A percentile compares a stretch with the other conserved stretches of the same genome.
Conservation (phyloP, 1,140 invertebrate genomes). For the Holotrichia oblita region DNA sequence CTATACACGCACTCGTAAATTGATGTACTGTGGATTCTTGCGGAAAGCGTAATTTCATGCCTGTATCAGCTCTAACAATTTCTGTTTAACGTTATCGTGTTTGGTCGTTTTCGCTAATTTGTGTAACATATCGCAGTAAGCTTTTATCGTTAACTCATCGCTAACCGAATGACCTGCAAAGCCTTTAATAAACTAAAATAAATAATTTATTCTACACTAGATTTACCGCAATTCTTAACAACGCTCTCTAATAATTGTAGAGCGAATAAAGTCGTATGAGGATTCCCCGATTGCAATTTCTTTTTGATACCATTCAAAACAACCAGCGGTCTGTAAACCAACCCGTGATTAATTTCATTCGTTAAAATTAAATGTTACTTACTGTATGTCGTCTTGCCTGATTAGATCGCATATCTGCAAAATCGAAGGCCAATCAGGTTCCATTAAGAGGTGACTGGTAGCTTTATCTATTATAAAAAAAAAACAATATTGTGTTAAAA, state of each 20-base stretch:
- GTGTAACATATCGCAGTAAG: too few species aligned
- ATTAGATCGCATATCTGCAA: constrained; percentile 94
- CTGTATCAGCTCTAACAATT: too few species aligned
- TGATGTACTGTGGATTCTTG: constrained; percentile 88
- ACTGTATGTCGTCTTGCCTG: constrained; percentile 93
- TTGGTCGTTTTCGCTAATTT: too few species aligned
- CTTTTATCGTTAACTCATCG: constrained; percentile 93
- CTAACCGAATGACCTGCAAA: constrained; percentile 82
- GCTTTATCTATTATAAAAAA: constrained; percentile 78
- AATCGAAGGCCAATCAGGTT: constrained; percentile 82
- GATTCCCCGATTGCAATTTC: too few species aligned
- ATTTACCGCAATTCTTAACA: too few species aligned
- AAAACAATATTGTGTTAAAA: too few species aligned
- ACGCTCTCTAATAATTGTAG: too few species aligned
- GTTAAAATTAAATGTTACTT: constrained; percentile 64
- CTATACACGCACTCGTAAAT: constrained; percentile 77
- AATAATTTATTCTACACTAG: too few species aligned
- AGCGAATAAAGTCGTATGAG: too few species aligned
- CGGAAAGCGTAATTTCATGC: constrained; percentile 97
- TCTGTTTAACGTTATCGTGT: too few species aligned
- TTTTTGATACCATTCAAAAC: constrained; percentile 84
- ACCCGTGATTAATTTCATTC: not conserved
- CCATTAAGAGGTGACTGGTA: constrained; percentile 89
- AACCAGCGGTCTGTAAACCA: constrained; percentile 85
- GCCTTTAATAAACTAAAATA: too few species aligned